Evolutionary conservation across 1,140 invertebrate genomes (phyloP), one percentile per base, ranked within the genome.

Genomic region (Drosophila bocqueti): DNA sequence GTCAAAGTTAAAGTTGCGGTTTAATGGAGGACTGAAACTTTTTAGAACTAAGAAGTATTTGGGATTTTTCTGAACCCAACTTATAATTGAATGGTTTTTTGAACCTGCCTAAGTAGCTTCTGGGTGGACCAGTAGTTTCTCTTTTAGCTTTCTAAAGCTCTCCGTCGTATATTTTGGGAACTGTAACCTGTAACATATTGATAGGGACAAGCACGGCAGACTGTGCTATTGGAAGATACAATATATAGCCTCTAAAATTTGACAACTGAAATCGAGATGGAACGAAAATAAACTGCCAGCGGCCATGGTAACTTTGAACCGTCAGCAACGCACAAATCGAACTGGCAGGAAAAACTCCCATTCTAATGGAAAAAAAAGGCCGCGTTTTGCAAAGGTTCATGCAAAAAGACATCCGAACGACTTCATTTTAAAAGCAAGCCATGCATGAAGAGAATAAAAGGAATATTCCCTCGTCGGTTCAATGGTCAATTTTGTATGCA

Each of bases 401-500:
- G 67, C 55, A 74, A 74, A 73, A 73, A 61, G 68, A 57, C 57
- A 50, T 57, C 11, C 74, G 26, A 43, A 43, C 55, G 58, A 55
- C 57, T 78, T 78, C 57, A 69, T 78, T 69, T 78, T 11, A 68
- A 69, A 46, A 77, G 46, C 49, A 46, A 77, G 57, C 75, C 75
- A 78, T 76, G 75, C 75, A 78, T 68, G 71, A 73, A 63, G 38
- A 43, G 69, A 54, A 59, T 55, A 55, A 81, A 45, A 80, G 72
- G 40, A 76, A 83, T 79, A 57, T 73, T 68, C 77, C 68, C 68
- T 71, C 63, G 47, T 73, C 73, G 72, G 75, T 87, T 86, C 72
- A 83, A 83, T 86, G 83, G 76, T 87, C 79, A 83, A 65, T 83
- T 83, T 83, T 86, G 79, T 85, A 76, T 85, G 63, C 76, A 75